Conservation (phyloP, 2,113 vertebrate genomes). For the Camelus dromedarius region DNA sequence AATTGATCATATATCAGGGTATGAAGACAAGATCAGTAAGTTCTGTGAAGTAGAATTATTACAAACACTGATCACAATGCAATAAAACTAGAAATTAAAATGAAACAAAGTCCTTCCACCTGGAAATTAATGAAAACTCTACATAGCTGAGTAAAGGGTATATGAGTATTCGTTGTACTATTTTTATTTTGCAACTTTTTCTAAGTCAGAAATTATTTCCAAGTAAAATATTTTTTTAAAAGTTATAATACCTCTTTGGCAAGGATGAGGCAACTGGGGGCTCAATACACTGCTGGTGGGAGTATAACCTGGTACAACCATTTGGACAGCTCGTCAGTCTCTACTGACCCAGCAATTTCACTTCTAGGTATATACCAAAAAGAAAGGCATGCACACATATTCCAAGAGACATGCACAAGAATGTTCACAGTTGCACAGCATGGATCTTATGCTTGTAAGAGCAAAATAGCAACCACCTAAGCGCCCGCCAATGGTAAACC, state of each 20-base stretch:
- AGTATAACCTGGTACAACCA: neutral
- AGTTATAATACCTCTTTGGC: neutral
- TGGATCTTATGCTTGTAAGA: neutral
- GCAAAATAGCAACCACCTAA: neutral
- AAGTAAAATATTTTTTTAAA: neutral
- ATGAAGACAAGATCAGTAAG: neutral
- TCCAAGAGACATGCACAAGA: neutral
- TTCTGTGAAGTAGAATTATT: slow-evolving; percentile 22
- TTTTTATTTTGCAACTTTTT: neutral
- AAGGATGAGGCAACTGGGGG: neutral
- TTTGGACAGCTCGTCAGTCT: neutral
- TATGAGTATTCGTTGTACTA: neutral
- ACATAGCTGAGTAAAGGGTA: neutral
- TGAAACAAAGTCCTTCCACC: neutral
- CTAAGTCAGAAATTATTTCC: neutral
- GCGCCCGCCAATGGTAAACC: neutral
- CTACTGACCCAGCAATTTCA: neutral
- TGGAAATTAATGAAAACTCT: slow-evolving; percentile 1
- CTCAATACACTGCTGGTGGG: neutral
- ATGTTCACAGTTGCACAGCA: neutral
- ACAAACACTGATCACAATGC: neutral
- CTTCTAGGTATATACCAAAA: neutral
- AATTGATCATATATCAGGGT: neutral
- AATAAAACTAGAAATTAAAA: neutral
- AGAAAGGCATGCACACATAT: neutral